phyloP scores from a whole-genome alignment of 2,113 vertebrate species.

The Petroica traversi region DNA sequence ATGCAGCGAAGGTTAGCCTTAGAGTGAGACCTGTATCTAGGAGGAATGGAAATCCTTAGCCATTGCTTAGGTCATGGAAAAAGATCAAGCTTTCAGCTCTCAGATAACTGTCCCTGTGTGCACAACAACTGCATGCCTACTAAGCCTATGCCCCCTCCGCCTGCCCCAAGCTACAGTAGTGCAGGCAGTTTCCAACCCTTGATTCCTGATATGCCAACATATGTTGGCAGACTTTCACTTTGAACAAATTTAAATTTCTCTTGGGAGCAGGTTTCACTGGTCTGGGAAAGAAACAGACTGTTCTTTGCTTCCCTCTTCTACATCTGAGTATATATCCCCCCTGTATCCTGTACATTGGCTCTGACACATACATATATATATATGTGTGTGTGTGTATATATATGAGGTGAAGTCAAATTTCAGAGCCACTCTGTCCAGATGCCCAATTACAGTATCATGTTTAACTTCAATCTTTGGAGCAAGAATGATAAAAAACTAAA shows the following conservation, averaged over 20 bases:
- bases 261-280: constrained; percentile 13
- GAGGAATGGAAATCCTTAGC: constrained; percentile 6
- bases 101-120: neutral
- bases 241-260: constrained; percentile 33
- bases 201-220: constrained; percentile 7
- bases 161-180: neutral
- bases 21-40: neutral
- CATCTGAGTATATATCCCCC: neutral
- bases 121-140: neutral
- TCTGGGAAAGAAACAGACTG: constrained; percentile 41
- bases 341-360: neutral
- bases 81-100: neutral
- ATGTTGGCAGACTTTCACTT: constrained; percentile 14
- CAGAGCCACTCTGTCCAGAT: neutral
- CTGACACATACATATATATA: neutral
- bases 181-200: constrained; percentile 9
- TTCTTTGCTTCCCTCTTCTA: neutral
- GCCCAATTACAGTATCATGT: neutral
- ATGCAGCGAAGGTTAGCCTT: neutral
- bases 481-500: neutral
- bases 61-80: constrained; percentile 51
- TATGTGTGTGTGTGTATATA: too few relatives aligned
- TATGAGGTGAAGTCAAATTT: neutral
- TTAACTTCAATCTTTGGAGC: neutral
- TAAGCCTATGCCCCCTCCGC: neutral